Percentiles rank a stretch among this genome's conserved stretches.
Evolutionary conservation across 2,888 invertebrate genomes (phyloP).

Genomic region (Norana najaformis): DNA sequence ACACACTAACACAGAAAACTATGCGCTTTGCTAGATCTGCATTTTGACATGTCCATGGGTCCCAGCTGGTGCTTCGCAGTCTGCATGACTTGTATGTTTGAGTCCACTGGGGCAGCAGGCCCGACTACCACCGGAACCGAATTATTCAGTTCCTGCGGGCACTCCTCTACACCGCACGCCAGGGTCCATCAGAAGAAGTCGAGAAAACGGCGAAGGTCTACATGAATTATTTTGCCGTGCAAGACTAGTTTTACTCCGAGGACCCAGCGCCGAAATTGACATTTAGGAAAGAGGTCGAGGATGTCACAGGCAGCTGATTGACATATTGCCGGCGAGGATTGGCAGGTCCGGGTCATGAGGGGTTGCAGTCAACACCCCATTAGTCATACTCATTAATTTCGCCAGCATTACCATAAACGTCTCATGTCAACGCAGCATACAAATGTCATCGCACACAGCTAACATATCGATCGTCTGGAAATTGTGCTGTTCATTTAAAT

Average conservation of each 20-base stretch:
- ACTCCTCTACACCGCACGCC: background rate
- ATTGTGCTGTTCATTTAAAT: too few species aligned
- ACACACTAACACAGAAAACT: too few species aligned
- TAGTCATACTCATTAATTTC: background rate
- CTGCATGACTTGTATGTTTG: constrained; percentile 5
- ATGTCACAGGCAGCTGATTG: background rate
- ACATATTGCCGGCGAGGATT: constrained; percentile 13
- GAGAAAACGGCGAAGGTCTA: background rate
- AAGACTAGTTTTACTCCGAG: background rate
- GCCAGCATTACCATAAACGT: constrained; percentile 1
- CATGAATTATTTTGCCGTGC: constrained; percentile 13
- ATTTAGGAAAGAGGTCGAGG: background rate
- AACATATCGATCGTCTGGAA: constrained; percentile 1
- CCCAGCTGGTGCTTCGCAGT: background rate
- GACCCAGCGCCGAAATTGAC: background rate
- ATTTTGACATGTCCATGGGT: background rate
- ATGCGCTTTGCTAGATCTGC: background rate
- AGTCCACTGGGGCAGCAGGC: background rate
- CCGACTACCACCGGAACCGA: background rate
- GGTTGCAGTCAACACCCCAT: background rate
- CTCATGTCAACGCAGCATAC: background rate
- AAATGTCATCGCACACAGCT: background rate
- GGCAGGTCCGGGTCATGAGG: background rate
- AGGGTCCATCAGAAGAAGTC: background rate
- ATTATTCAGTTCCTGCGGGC: background rate